Evolutionary conservation across 1,140 invertebrate species (phyloP), one percentile per base, ranked within the genome.

Genomic region (Oedothorax gibbosus): DNA sequence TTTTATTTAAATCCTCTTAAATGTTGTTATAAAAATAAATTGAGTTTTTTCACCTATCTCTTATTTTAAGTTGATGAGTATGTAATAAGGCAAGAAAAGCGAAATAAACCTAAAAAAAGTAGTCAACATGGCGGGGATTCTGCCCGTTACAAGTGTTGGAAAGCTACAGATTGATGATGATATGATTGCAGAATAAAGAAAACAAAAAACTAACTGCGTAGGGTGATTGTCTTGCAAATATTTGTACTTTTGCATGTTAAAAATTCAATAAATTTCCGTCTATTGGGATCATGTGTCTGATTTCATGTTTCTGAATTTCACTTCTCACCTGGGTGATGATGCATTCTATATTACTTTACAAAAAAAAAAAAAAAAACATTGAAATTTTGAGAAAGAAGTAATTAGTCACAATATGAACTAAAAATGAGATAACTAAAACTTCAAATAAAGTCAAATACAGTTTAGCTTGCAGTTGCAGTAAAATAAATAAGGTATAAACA

Each of bases 181-280:
- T 65, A 53, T 78, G 81, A 84, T 56, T 56, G 76, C 60, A 82
- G 51, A 62, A 60, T 60, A 72, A 73, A 62, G 35, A 60, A 15
- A 53, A 68, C 72, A 72, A 83, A 56, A 81, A 72, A 85, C 64
- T 77, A 85, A 85, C 83, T 85, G 83, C 83, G 75, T 85, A 85
- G 83, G 83, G 75, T 85, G 73, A 78, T 85, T 85, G 83, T 85
- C 73, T 85, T 85, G 83, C 83, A 85, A 76, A 85, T 85, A 85
- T 85, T 85, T 85, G 83, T 85, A 85, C 83, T 85, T 85, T 85
- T 85, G 73, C 83, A 85, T 78, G 83, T 85, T 85, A 85, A 77
- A 79, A 85, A 85, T 76, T 85, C 83, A 85, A 85, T 85, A 85
- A 85, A 85, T 69, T 85, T 85, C 83, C 83, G 83, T 66, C 83